phyloP scores from a whole-genome alignment of 2,797 vertebrate genomes.

The Sebastes paucispinis region DNA sequence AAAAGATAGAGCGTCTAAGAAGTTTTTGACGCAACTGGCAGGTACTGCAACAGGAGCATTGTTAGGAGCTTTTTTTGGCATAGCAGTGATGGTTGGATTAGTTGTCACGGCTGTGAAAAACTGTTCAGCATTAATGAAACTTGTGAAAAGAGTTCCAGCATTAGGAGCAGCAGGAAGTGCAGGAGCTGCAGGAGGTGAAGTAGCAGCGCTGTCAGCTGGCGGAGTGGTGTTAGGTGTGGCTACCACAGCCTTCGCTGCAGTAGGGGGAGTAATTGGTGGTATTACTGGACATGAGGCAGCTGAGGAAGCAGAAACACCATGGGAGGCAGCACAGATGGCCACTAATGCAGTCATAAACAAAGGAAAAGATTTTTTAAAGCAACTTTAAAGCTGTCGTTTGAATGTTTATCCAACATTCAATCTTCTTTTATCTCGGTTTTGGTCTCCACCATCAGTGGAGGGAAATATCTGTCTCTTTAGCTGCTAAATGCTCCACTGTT shows the following conservation, averaged over 20 bases:
- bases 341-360: neutral
- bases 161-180: neutral
- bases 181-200: neutral
- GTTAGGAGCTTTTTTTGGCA: constrained; percentile 26
- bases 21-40: neutral
- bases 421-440: neutral
- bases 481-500: too few relatives aligned
- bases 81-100: accelerated
- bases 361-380: accelerated
- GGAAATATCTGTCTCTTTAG: too few relatives aligned
- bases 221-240: accelerated
- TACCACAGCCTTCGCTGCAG: accelerated
- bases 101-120: neutral
- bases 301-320: neutral
- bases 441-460: neutral
- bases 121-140: accelerated
- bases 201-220: accelerated
- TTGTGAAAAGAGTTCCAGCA: accelerated
- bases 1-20: neutral
- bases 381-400: neutral
- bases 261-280: neutral
- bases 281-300: neutral
- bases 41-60: constrained; percentile 14
- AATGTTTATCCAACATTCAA: neutral
- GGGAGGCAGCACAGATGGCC: neutral